phyloP scores from a whole-genome alignment of 2,113 vertebrate genomes.

The Jacana jacana region DNA sequence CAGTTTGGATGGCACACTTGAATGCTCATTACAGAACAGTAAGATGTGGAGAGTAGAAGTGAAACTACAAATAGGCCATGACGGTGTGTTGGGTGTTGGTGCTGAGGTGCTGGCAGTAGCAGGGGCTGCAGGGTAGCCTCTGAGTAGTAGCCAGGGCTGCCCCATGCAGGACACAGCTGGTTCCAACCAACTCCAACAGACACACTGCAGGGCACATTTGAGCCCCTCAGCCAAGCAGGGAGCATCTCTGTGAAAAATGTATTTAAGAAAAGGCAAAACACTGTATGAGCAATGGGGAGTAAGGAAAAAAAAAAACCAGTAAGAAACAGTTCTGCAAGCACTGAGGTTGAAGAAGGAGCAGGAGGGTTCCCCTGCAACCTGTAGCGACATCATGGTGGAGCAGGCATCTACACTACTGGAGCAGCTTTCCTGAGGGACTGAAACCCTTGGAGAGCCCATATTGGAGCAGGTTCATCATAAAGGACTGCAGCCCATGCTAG shows the following conservation, averaged over 20 bases:
- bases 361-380: background rate
- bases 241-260: accelerated
- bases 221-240: background rate
- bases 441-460: background rate
- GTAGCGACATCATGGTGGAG: no score
- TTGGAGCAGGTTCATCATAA: background rate
- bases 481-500: background rate
- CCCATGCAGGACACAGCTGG: accelerated
- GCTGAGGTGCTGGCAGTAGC: no score
- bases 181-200: background rate
- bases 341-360: background rate
- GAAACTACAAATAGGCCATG: background rate
- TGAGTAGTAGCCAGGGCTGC: background rate
- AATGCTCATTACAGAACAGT: background rate
- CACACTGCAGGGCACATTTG: accelerated
- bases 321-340: background rate
- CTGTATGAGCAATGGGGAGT: background rate
- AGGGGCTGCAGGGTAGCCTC: accelerated
- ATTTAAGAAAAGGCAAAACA: background rate
- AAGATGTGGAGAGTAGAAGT: background rate
- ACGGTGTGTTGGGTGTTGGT: accelerated
- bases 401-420: background rate
- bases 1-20: background rate
- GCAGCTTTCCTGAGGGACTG: background rate
- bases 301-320: background rate